A percentile compares a stretch with the other conserved stretches of the same genome.
These are phyloP conservation scores for Pangasianodon gigas DNA, from an alignment of 2,113 vertebrate species.

Conservation along the genomic window DNA sequence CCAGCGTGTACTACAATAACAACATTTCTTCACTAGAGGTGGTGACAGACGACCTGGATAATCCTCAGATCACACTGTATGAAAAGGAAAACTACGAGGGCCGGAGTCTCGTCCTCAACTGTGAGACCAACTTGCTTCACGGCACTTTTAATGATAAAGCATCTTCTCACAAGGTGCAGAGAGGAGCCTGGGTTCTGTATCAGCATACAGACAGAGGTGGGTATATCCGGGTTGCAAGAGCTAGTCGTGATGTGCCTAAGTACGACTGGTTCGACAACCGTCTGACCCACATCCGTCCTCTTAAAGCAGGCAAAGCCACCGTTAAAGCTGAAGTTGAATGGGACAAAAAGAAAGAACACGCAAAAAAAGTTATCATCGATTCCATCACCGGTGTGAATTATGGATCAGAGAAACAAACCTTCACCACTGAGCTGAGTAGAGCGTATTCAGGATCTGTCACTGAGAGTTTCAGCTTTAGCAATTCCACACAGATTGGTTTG, in stretches of 20 bases:
- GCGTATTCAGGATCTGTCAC: not conserved
- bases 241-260: not conserved
- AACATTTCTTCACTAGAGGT: conserved; percentile 24
- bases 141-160: not conserved
- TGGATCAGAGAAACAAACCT: conserved; percentile 4
- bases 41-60: conserved; percentile 18
- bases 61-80: conserved; percentile 45
- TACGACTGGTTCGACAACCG: conserved; percentile 8
- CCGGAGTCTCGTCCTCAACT: not conserved
- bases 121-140: conserved; percentile 11
- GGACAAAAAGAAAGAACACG: not conserved
- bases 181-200: conserved; percentile 34
- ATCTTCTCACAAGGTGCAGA: conserved; percentile 37
- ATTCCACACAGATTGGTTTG: not conserved
- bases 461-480: conserved; percentile 9
- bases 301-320: not conserved
- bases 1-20: not conserved
- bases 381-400: conserved; percentile 9
- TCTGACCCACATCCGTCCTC: conserved; percentile 5
- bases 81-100: not conserved
- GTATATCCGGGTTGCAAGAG: not conserved
- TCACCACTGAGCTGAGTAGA: not conserved
- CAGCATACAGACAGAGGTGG: not conserved
- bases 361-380: not conserved
- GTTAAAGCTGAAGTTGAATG: conserved; percentile 9